Percentiles rank a stretch among this genome's conserved stretches.
phyloP scores from a whole-genome alignment of 2,888 invertebrate species.

The Hoplodrina blanda region DNA sequence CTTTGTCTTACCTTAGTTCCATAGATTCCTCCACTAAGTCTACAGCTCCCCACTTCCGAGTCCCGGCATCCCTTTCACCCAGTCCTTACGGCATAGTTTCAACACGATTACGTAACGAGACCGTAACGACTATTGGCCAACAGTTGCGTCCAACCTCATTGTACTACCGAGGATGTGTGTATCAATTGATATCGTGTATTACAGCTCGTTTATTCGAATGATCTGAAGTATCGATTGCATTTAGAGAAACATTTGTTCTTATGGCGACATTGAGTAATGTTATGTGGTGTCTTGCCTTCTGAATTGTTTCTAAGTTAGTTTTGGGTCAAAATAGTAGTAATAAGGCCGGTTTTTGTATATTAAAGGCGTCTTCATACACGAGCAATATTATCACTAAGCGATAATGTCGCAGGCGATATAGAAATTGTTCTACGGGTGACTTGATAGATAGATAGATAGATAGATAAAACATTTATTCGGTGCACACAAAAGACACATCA shows the following conservation, averaged over 20 bases:
- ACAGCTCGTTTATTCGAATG: constrained; percentile 28
- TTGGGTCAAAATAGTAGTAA: too few species aligned
- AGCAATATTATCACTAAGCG: too few species aligned
- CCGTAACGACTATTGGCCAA: constrained; percentile 58
- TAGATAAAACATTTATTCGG: too few species aligned
- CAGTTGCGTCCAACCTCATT: constrained; percentile 48
- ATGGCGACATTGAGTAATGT: not conserved
- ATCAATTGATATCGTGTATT: constrained; percentile 44
- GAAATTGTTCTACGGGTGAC: too few species aligned
- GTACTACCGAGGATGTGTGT: constrained; percentile 44
- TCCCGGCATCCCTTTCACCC: constrained; percentile 61
- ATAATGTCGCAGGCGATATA: too few species aligned
- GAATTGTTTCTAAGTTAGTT: not conserved
- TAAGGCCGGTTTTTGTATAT: too few species aligned
- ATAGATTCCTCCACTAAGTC: constrained; percentile 15
- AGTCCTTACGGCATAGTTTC: constrained; percentile 62
- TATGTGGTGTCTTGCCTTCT: not conserved
- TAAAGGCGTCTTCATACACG: too few species aligned
- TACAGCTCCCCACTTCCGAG: constrained; percentile 38
- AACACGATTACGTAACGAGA: constrained; percentile 56
- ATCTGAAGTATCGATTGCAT: constrained; percentile 25
- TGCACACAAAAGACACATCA: too few species aligned
- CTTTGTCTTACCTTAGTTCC: constrained; percentile 19
- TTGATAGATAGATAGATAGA: too few species aligned
- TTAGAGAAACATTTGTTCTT: constrained; percentile 11